Evolutionary conservation across 2,113 vertebrate genomes (phyloP).

Genomic region (Protobothrops mucrosquamatus): DNA sequence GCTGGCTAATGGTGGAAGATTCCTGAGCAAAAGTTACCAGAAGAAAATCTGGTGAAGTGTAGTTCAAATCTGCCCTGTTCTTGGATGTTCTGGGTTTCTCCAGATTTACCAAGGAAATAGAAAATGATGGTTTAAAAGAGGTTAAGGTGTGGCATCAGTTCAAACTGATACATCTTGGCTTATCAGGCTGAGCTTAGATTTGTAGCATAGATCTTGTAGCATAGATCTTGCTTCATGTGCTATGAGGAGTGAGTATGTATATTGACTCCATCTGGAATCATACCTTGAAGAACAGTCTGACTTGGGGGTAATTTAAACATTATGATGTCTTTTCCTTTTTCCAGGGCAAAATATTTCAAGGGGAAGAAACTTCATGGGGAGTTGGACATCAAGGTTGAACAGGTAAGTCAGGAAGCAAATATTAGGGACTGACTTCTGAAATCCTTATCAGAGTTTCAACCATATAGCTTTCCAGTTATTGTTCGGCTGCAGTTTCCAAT

Average conservation of each 20-base stretch:
- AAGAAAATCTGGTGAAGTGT: not conserved
- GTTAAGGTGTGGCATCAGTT: not conserved
- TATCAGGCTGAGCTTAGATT: not conserved
- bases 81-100: not conserved
- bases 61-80: not conserved
- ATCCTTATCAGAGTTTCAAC: not conserved
- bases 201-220: too few species aligned
- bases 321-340: constrained; percentile 34
- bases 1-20: not conserved
- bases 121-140: not conserved
- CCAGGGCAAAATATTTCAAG: constrained; percentile 85
- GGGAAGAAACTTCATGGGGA: constrained; percentile 86
- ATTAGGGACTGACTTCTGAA: not conserved
- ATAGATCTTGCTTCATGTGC: not conserved
- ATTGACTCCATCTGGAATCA: not conserved
- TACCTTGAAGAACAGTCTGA: not conserved
- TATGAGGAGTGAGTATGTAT: not conserved
- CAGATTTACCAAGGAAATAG: not conserved
- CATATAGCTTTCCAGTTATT: not conserved
- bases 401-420: constrained; percentile 67
- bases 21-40: not conserved
- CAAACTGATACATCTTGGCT: not conserved
- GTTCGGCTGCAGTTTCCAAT: not conserved
- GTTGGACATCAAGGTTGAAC: constrained; percentile 87
- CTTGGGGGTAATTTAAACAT: not conserved